A percentile compares a stretch with the other conserved stretches of the same genome.
These are phyloP conservation scores for Seira musarum DNA, from an alignment of 2,888 invertebrate species.

Conservation along the genomic window DNA sequence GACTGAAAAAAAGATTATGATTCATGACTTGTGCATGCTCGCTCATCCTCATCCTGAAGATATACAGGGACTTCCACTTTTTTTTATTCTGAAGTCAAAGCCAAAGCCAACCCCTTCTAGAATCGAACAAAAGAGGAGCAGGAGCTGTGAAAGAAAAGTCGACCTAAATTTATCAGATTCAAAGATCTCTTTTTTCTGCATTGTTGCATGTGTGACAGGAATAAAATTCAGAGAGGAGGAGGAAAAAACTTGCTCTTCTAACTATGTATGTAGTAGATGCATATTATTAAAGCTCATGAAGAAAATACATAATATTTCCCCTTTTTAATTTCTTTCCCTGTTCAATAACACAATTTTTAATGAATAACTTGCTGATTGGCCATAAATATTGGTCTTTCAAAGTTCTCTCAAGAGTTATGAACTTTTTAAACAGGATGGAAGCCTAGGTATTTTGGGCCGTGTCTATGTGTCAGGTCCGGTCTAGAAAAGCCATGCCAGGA, in stretches of 20 bases:
- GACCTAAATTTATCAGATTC: conserved; percentile 43
- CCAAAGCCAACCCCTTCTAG: conserved; percentile 24
- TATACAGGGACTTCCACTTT: conserved; percentile 28
- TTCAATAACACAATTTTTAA: conserved; percentile 31
- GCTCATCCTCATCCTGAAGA: conserved; percentile 20
- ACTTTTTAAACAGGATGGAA: conserved; percentile 6
- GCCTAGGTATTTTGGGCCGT: background rate
- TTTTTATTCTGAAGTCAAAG: too few species aligned
- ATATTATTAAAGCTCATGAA: background rate
- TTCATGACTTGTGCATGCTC: conserved; percentile 23
- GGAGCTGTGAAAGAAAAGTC: conserved; percentile 31
- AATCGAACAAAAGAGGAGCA: conserved; percentile 15
- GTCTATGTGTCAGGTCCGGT: background rate
- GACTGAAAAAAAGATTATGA: too few species aligned
- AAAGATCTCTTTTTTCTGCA: conserved; percentile 38
- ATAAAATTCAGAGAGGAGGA: conserved; percentile 26
- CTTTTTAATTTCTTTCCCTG: background rate
- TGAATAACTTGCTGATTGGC: conserved; percentile 49
- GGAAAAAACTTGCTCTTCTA: conserved; percentile 16
- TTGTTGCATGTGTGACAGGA: conserved; percentile 43
- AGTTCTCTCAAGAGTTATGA: background rate
- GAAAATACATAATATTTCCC: background rate
- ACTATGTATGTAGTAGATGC: background rate
- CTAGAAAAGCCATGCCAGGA: too few species aligned
- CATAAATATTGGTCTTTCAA: conserved; percentile 45